Evolutionary conservation across 2,888 invertebrate species (phyloP), one percentile per base, ranked within the genome.

Genomic region (Himalopsyche kuldschensis): DNA sequence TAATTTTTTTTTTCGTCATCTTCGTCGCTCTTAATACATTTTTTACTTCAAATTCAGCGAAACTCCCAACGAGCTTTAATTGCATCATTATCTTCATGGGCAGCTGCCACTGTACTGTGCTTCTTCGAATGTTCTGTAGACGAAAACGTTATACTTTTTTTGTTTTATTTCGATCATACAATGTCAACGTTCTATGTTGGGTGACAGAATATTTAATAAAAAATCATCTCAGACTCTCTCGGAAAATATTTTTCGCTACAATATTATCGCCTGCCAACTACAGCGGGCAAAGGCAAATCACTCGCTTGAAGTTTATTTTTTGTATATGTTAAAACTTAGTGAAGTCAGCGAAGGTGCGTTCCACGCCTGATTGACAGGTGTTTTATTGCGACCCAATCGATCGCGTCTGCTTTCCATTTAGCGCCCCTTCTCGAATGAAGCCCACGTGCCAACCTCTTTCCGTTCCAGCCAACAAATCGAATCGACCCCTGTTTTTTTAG

Each of bases 351-450:
- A 32, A 76, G 76, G 41, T 76, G 35, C 41, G 35, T 32, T 41
- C 76, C 20, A 11, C 32, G 35, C 32, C 30, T 46, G 84, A 84
- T 84, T 84, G 84, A 82, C 84, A 84, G 84, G 84, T 84, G 84
- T 82, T 84, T 84, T 84, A 82, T 82, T 84, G 84, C 81, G 80
- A 76, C 47, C 80, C 79, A 84, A 84, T 84, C 82, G 84, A 84
- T 84, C 82, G 82, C 76, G 79, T 80, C 81, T 81, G 77, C 82
- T 79, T 82, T 82, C 78, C 82, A 82, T 82, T 82, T 82, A 82
- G 82, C 82, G 79, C 82, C 82, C 80, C 81, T 80, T 41, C 80
- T 69, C 24, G 69, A 24, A 69, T 24, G 27, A 69, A 69, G 15
- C 80, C 77, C 77, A 81, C 76, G 35, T 76, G 81, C 47, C 46